Conservation (phyloP, 2,888 invertebrate genomes). For the Drosophila antonietae region DNA sequence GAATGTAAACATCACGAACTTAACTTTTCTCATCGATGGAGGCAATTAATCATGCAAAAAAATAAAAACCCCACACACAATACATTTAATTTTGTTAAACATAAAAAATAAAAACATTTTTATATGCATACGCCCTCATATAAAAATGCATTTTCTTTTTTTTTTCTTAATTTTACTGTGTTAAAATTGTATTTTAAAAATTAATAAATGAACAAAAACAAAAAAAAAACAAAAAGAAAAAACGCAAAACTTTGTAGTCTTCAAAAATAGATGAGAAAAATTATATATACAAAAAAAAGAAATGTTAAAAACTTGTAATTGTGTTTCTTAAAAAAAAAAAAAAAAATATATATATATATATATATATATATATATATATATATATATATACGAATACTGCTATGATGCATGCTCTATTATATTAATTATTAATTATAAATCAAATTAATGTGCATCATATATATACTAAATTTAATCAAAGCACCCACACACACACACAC, state of each 20-base stretch:
- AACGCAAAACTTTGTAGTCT: conserved; percentile 57
- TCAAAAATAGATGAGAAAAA: conserved; percentile 9
- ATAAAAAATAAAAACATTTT: conserved; percentile 41
- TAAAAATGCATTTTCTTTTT: conserved; percentile 58
- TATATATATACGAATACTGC: conserved; percentile 36
- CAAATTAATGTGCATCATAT: conserved; percentile 72
- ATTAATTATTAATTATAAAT: conserved; percentile 66
- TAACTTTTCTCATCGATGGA: conserved; percentile 27
- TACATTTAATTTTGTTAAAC: conserved; percentile 53
- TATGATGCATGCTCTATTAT: conserved; percentile 48
- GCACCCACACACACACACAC: conserved; percentile 31
- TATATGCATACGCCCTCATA: conserved; percentile 48
- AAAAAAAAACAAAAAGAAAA: conserved; percentile 21
- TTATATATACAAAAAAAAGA: conserved; percentile 27
- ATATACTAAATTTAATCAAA: conserved; percentile 69
- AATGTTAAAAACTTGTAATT: conserved; percentile 71
- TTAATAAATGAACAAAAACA: conserved; percentile 48
- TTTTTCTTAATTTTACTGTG: conserved; percentile 71
- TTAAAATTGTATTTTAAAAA: conserved; percentile 66
- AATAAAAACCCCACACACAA: conserved; percentile 7
- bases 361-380: conserved; percentile 4
- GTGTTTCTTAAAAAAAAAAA: conserved; percentile 63
- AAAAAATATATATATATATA: background rate
- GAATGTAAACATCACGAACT: conserved; percentile 40
- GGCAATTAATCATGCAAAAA: conserved; percentile 40